Base-by-base conservation (phyloP, 2,797 vertebrate genomes). In the Nasua narica region DNA sequence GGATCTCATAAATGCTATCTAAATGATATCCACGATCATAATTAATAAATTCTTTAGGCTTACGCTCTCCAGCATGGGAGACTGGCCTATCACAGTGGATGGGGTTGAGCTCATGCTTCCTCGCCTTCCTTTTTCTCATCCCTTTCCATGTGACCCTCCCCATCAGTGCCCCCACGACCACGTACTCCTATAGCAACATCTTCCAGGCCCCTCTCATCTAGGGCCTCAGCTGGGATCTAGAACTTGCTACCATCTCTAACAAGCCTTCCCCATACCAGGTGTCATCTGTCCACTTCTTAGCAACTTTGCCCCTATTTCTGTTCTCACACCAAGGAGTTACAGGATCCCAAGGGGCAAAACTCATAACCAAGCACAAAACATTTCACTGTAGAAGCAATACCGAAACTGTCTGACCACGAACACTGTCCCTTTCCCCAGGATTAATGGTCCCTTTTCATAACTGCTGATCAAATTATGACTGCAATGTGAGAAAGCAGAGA, bases 381-480 rank as follows among this genome's bases (percentile, higher is more conserved):
- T 46, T 97, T 95, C 81, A 54, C 70, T 96, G 91, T 79, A 82
- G 67, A 95, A 97, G 97, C 79, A 96, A 91, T 96, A 50, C 81
- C 0, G 46, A 83, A 97, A 90, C 94, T 86, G 90, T 86, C 91
- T 96, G 93, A 87, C 84, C 60, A 43, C 0, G 21, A 96, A 97
- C 96, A 96, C 97, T 96, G 93, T 84, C 46, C 60, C n/a, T 93
- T 96, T 96, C 70, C 94, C 70, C 87, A 50, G 92, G 94, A 98
- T 98, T 97, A 94, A 96, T 96, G 96, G 93, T 96, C 76, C 48
- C 97, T 97, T 98, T 98, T 97, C 93, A 96, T 98, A 97, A 96
- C 94, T 94, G 70, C 87, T 97, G 97, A 97, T 98, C 89, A 97
- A 97, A 97, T 98, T 97, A 98, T 97, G 96, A 96, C 91, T 88